Conservation (phyloP, 1,140 invertebrate species). For the Eubasilissa regina region DNA sequence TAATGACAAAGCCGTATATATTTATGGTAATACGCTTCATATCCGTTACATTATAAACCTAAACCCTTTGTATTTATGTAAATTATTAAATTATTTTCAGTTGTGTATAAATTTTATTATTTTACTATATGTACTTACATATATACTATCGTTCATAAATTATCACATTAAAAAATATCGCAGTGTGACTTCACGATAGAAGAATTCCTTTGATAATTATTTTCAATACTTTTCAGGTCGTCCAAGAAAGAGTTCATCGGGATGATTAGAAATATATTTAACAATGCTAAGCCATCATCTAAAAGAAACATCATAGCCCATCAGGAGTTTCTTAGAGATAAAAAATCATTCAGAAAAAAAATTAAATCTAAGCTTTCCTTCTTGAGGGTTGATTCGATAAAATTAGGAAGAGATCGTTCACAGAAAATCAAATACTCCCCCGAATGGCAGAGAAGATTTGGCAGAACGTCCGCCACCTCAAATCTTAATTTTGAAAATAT, state of each 20-base stretch:
- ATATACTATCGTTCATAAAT: too few relatives aligned
- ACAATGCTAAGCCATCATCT: background rate
- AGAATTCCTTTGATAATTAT: background rate
- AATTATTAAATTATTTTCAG: too few relatives aligned
- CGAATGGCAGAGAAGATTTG: background rate
- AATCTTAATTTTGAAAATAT: conserved; percentile 11
- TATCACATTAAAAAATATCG: too few relatives aligned
- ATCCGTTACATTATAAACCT: too few relatives aligned
- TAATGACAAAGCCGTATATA: too few relatives aligned
- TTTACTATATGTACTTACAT: too few relatives aligned
- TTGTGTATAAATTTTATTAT: too few relatives aligned
- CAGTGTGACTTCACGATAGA: too few relatives aligned
- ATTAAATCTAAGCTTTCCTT: conserved; percentile 27
- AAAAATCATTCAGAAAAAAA: conserved; percentile 14
- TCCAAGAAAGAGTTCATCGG: conserved; percentile 28
- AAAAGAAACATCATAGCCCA: background rate
- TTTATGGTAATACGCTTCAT: too few relatives aligned
- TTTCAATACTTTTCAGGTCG: conserved; percentile 20
- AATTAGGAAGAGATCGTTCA: background rate
- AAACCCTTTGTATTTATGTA: too few relatives aligned
- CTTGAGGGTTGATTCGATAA: background rate
- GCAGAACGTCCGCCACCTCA: background rate
- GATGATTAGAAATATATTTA: conserved; percentile 35
- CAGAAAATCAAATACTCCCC: conserved; percentile 7
- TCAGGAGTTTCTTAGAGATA: background rate